phyloP scores from a whole-genome alignment of 2,797 vertebrate genomes.

The Lagorchestes hirsutus region DNA sequence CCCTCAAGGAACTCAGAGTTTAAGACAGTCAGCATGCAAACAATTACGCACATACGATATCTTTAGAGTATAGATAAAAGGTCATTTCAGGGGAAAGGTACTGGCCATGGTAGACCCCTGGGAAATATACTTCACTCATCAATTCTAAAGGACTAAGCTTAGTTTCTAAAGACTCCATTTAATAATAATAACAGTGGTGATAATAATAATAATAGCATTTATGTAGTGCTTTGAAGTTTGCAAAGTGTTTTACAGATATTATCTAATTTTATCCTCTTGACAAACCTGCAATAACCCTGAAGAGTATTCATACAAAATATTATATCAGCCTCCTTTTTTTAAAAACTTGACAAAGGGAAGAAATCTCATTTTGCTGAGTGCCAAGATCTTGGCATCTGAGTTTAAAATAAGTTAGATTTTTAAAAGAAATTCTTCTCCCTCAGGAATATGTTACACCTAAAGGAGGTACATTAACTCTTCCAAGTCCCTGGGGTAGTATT shows the following conservation, averaged over 20 bases:
- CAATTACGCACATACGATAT: background rate
- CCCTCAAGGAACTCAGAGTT: background rate
- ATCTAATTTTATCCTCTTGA: background rate
- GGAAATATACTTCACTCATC: background rate
- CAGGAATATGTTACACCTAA: background rate
- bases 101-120: background rate
- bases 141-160: background rate
- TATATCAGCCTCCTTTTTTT: background rate
- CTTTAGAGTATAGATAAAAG: background rate
- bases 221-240: background rate
- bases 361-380: background rate
- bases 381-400: slow-evolving; percentile 21
- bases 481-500: background rate
- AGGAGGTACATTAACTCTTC: background rate
- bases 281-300: background rate
- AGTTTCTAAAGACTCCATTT: background rate
- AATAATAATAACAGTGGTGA: background rate
- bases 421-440: slow-evolving; percentile 34
- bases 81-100: background rate
- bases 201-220: background rate
- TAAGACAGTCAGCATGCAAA: background rate
- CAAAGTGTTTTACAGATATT: background rate
- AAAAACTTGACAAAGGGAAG: background rate
- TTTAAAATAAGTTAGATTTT: slow-evolving; percentile 40
- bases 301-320: background rate